These are phyloP conservation scores for Dromas ardeola DNA, from an alignment of 2,113 vertebrate genomes.

Conservation along the genomic window DNA sequence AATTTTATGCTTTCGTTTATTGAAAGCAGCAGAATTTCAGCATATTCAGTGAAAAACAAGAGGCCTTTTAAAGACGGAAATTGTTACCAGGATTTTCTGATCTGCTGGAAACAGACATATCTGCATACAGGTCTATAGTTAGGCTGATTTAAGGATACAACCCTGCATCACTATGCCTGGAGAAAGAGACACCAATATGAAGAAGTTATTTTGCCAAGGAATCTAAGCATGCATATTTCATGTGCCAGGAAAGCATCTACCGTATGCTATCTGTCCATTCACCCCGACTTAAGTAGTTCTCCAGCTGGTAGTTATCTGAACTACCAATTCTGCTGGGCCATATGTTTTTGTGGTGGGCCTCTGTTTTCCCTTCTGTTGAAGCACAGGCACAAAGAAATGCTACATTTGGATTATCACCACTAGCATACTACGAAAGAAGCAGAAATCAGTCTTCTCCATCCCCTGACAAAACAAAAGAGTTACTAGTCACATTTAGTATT, in stretches of 20 bases:
- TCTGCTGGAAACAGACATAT: background rate
- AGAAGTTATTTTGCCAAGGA: background rate
- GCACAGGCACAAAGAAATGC: background rate
- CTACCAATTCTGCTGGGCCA: background rate
- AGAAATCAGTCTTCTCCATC: background rate
- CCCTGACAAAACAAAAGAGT: background rate
- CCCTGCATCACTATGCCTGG: background rate
- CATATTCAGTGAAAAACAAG: background rate
- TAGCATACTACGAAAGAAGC: background rate
- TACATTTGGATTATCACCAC: background rate
- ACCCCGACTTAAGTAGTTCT: background rate
- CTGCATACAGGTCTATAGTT: background rate
- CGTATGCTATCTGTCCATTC: background rate
- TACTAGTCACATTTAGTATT: background rate
- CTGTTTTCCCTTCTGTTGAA: background rate
- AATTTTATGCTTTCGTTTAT: background rate
- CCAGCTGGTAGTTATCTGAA: background rate
- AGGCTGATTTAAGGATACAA: background rate
- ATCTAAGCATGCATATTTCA: background rate
- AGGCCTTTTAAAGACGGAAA: background rate
- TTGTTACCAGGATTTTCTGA: background rate
- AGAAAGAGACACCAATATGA: background rate
- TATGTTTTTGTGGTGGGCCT: background rate
- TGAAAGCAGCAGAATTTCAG: background rate
- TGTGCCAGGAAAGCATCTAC: conserved; percentile 12